phyloP scores from a whole-genome alignment of 2,797 vertebrate species.

The Pipistrellus pygmaeus region DNA sequence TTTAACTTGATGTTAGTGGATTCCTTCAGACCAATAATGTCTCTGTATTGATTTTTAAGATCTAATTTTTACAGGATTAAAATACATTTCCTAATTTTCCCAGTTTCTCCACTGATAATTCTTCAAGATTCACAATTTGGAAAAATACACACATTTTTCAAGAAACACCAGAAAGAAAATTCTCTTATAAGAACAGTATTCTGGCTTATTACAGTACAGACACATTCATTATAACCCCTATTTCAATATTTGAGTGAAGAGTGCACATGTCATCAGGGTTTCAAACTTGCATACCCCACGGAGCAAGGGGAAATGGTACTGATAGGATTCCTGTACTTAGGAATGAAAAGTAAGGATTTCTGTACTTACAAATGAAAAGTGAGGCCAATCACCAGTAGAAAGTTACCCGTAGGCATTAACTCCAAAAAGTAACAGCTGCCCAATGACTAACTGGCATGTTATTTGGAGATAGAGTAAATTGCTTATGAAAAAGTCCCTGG shows the following conservation, averaged over 20 bases:
- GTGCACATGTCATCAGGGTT: not conserved
- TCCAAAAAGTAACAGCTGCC: not conserved
- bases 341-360: not conserved
- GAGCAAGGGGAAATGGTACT: not conserved
- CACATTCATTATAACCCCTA: not conserved
- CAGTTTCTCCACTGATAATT: not conserved
- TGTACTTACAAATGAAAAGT: not conserved
- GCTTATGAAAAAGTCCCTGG: not conserved
- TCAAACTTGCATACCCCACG: not conserved
- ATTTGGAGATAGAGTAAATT: not conserved
- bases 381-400: not conserved
- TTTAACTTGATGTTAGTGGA: constrained; percentile 5
- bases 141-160: not conserved
- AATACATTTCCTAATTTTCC: not conserved
- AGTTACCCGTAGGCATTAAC: not conserved
- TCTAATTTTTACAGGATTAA: not conserved
- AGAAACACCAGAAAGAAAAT: not conserved
- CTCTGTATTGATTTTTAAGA: not conserved
- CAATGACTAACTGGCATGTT: not conserved
- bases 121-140: not conserved
- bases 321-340: not conserved
- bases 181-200: not conserved
- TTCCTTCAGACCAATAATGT: not conserved
- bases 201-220: not conserved
- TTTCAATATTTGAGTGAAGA: not conserved